These are phyloP conservation scores for Clarias fuscus DNA, from an alignment of 2,797 vertebrate genomes.

Conservation along the genomic window DNA sequence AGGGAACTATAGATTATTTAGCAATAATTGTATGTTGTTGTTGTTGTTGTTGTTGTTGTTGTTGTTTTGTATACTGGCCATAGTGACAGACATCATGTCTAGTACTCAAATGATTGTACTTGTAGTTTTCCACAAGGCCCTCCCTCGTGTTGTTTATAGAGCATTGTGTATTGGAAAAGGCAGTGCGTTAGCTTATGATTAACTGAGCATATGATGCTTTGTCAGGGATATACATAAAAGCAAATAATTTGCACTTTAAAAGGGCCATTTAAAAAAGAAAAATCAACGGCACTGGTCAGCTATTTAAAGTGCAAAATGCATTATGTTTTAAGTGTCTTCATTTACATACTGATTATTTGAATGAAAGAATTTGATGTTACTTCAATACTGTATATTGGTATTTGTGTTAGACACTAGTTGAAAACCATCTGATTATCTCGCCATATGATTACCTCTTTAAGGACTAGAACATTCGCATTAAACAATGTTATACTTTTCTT, in stretches of 20 bases:
- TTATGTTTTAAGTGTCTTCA: neutral
- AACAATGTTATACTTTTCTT: neutral
- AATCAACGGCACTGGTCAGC: neutral
- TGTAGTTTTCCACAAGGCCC: conserved; percentile 3
- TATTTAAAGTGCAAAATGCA: neutral
- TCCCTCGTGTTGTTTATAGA: neutral
- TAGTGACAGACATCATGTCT: neutral
- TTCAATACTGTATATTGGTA: neutral
- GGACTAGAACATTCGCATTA: too few species aligned
- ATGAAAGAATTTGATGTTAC: neutral
- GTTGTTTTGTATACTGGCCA: neutral
- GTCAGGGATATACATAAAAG: neutral
- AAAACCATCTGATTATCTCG: neutral
- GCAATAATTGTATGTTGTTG: neutral
- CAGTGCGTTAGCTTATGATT: conserved; percentile 22
- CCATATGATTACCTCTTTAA: neutral
- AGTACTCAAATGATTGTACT: neutral
- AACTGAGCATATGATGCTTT: conserved; percentile 6
- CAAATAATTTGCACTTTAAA: neutral
- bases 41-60: neutral
- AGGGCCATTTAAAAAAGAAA: neutral
- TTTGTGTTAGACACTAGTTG: neutral
- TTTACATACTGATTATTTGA: neutral
- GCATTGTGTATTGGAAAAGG: conserved; percentile 24
- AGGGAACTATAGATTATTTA: neutral